phyloP scores from a whole-genome alignment of 2,888 invertebrate genomes.

The Hypomecis atomaria region DNA sequence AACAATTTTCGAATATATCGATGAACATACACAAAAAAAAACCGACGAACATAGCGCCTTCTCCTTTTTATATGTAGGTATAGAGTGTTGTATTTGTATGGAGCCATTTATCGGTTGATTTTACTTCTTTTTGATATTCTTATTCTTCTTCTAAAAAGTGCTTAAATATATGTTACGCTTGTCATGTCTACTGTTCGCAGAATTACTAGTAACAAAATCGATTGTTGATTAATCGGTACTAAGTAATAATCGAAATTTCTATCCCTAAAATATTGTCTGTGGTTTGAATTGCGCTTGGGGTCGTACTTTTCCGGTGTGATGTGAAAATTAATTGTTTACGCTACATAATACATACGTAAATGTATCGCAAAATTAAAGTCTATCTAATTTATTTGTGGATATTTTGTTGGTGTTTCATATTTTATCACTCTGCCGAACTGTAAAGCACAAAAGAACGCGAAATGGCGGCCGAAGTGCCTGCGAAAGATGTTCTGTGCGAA shows the following conservation, averaged over 20 bases:
- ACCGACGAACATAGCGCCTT: no score
- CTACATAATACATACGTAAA: slow-evolving; percentile 5
- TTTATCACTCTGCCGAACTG: not conserved
- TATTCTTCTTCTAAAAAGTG: no score
- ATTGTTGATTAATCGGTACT: no score
- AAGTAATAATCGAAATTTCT: no score
- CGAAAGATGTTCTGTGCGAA: slow-evolving; percentile 71
- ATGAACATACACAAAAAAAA: no score
- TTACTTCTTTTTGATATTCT: slow-evolving; percentile 15
- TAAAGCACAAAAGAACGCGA: slow-evolving; percentile 36
- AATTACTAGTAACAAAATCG: no score
- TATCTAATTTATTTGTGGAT: not conserved
- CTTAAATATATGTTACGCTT: no score
- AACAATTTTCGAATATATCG: no score
- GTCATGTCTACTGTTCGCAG: no score
- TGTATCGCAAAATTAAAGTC: not conserved
- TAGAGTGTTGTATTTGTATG: slow-evolving; percentile 38
- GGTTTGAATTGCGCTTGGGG: not conserved
- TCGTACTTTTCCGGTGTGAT: slow-evolving; percentile 38
- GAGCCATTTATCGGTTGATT: not conserved
- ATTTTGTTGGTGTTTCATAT: not conserved
- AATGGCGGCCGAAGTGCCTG: slow-evolving; percentile 74
- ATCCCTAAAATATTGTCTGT: no score
- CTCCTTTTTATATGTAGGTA: no score
- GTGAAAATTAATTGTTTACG: slow-evolving; percentile 1